Evolutionary conservation across 2,888 invertebrate species (phyloP), one percentile per base, ranked within the genome.

Genomic region (Pristionchus japonicus): DNA sequence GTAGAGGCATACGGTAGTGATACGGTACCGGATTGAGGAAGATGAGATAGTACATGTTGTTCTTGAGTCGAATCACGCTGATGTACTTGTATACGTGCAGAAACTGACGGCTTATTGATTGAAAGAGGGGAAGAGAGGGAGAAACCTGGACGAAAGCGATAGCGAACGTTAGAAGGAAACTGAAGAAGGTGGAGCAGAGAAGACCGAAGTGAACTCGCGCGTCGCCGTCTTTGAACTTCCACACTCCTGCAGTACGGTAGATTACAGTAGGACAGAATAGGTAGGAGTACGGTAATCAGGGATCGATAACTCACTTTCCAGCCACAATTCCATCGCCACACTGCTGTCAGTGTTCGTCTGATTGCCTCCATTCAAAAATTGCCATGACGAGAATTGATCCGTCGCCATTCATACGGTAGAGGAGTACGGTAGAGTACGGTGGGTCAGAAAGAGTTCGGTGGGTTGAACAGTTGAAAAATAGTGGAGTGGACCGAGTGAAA

Each of bases 1-100:
- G 23, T 49, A 34, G 31, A 11, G 27, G 47, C 11, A 15, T 17
- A 31, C 82, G 52, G 34, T 37, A n/a, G 40, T 34, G 1, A 15
- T 15, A 40, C 34, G 13, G 9, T 43, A 83, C 82, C n/a, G 82
- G 82, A 83, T 83, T 83, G 52, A 83, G 49, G 52, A 52, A 49
- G 17, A 83, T 83, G 31, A 83, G 49, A 52, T 83, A 83, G 43
- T 83, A 52, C 52, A 83, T 49, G 23, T 83, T 83, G 52, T 83
- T 83, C 23, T 52, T 83, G 20, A 83, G 82, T 52, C 82, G 49
- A 83, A 52, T 52, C 34, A 83, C 82, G 34, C 52, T 83, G 52
- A 83, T 52, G 37, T 52, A 83, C 27, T 52, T 49, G 52, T 83
- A 83, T 20, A 80, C 47, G 43, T 49, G 43, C 7, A 80, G 31